A percentile compares a stretch with the other conserved stretches of the same genome.
phyloP scores from a whole-genome alignment of 2,113 vertebrate genomes.

The Cinclus mexicanus region DNA sequence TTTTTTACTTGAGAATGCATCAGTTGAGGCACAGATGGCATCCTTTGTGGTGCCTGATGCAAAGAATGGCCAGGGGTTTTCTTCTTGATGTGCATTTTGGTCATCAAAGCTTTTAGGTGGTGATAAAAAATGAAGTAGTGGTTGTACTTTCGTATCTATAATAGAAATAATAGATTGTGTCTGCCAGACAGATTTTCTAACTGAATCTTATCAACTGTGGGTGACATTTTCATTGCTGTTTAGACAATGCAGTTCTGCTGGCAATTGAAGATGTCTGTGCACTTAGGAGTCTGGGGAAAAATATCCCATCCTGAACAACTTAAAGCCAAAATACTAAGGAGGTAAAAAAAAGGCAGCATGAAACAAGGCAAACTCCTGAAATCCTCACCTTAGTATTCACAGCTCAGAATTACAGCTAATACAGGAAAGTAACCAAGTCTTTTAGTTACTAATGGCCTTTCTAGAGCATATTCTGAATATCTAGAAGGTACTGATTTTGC shows the following conservation, averaged over 20 bases:
- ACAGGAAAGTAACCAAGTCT: background rate
- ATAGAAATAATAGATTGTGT: background rate
- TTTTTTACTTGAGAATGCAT: background rate
- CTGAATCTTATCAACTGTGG: background rate
- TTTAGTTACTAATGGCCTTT: background rate
- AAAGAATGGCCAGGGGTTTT: background rate
- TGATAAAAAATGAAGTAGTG: background rate
- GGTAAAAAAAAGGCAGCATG: background rate
- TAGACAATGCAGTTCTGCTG: background rate
- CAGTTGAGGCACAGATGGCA: background rate
- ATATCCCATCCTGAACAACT: background rate
- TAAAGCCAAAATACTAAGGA: background rate
- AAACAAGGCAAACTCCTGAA: background rate
- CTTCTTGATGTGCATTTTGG: background rate
- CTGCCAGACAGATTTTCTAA: background rate
- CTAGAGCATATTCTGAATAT: background rate
- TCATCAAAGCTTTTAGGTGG: background rate
- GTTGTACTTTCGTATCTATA: background rate
- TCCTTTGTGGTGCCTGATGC: background rate
- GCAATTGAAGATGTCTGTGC: background rate
- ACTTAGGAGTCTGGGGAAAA: background rate
- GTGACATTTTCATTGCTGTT: background rate
- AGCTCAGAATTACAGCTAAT: background rate
- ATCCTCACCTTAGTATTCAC: background rate
- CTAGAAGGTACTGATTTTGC: background rate